Conservation (phyloP, 2,888 invertebrate genomes). For the Drymonia ruficornis region DNA sequence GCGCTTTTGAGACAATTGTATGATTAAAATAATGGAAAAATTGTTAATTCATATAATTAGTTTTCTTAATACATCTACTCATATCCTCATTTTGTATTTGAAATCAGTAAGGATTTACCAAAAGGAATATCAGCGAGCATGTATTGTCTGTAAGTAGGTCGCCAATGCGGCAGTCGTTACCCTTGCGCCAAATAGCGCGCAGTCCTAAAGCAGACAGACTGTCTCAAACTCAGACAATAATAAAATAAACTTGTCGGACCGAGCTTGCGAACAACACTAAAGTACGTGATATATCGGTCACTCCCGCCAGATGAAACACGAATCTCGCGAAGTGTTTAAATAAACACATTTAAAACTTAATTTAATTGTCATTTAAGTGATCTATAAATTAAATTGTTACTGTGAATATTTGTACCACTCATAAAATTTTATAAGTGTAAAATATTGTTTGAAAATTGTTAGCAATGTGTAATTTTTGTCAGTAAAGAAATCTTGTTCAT, state of each 20-base stretch:
- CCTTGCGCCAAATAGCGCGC: conserved; percentile 29
- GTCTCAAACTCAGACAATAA: conserved; percentile 38
- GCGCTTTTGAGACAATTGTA: conserved; percentile 55
- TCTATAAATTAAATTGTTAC: conserved; percentile 1
- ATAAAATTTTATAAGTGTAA: background rate
- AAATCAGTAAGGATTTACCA: too few species aligned
- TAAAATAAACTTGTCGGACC: conserved; percentile 44
- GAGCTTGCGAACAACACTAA: conserved; percentile 46
- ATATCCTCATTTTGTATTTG: too few species aligned
- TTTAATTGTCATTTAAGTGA: conserved; percentile 20
- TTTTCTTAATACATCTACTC: too few species aligned
- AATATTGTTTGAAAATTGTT: conserved; percentile 2
- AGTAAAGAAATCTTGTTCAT: too few species aligned
- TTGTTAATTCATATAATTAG: background rate
- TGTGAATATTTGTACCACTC: background rate
- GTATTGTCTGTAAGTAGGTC: conserved; percentile 21
- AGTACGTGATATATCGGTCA: conserved; percentile 48
- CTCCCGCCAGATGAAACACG: conserved; percentile 33
- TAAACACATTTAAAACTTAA: conserved; percentile 26
- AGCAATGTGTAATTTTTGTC: too few species aligned
- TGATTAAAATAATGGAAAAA: conserved; percentile 16
- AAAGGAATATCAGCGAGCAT: background rate
- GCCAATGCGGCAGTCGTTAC: conserved; percentile 34
- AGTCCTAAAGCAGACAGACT: conserved; percentile 35
- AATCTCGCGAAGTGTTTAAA: conserved; percentile 35